These are phyloP conservation scores for Eupithecia tripunctaria DNA, from an alignment of 2,888 invertebrate species.

Conservation along the genomic window DNA sequence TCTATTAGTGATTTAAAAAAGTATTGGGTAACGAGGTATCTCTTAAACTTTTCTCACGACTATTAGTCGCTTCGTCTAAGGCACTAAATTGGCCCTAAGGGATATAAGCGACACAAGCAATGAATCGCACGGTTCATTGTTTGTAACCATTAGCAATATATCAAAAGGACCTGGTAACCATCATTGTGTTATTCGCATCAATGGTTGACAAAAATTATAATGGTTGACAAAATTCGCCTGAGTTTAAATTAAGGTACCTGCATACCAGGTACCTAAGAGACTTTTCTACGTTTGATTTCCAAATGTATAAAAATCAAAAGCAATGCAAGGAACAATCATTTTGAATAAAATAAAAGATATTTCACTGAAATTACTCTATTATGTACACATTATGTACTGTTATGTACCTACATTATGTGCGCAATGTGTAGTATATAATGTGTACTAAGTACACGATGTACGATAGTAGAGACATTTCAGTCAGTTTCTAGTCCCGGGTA, in stretches of 20 bases:
- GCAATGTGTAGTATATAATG: too few species aligned
- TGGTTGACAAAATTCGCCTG: neutral
- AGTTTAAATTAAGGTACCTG: neutral
- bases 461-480: neutral
- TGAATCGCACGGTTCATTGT: slow-evolving; percentile 24
- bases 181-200: neutral
- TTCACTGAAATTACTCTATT: too few species aligned
- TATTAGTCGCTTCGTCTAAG: neutral
- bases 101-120: slow-evolving; percentile 7
- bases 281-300: too few species aligned
- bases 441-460: too few species aligned
- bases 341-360: too few species aligned
- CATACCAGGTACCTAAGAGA: too few species aligned
- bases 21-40: neutral
- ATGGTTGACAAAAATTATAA: neutral
- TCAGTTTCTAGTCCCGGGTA: neutral
- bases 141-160: slow-evolving; percentile 21
- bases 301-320: too few species aligned
- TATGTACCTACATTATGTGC: too few species aligned
- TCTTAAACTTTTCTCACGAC: neutral
- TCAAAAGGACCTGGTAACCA: neutral
- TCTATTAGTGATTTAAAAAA: neutral
- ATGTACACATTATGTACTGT: too few species aligned
- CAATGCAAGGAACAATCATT: neutral
- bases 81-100: neutral